A percentile compares a stretch with the other conserved stretches of the same genome.
phyloP scores from a whole-genome alignment of 2,797 vertebrate species.

The Pangasius larnaudii region DNA sequence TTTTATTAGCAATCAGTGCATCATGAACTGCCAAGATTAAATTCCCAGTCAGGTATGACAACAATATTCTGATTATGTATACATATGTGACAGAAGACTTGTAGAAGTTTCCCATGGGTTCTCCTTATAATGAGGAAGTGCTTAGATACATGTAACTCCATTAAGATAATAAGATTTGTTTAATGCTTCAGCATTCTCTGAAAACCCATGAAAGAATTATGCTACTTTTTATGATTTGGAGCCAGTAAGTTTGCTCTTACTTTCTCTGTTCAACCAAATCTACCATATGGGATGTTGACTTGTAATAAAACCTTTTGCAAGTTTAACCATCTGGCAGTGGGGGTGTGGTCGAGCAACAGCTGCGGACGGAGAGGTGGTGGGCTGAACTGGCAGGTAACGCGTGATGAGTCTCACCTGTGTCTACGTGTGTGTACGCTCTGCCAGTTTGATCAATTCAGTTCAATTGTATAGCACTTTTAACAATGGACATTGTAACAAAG shows the following conservation, averaged over 20 bases:
- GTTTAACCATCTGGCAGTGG: no score
- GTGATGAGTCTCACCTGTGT: not conserved
- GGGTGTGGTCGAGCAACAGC: not conserved
- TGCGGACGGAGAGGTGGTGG: not conserved
- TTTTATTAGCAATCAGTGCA: conserved; percentile 59
- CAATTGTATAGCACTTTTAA: no score
- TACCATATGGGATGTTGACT: conserved; percentile 34
- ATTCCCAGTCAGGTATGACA: not conserved
- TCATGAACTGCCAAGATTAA: not conserved
- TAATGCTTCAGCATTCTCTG: not conserved
- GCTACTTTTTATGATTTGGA: conserved; percentile 31
- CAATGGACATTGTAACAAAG: no score
- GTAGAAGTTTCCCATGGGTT: conserved; percentile 41
- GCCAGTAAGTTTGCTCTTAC: conserved; percentile 25
- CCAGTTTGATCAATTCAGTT: no score
- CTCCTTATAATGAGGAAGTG: conserved; percentile 34
- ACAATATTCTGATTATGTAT: conserved; percentile 30
- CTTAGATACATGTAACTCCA: conserved; percentile 36
- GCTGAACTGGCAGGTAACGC: not conserved
- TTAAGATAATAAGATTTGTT: not conserved
- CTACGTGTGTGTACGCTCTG: no score
- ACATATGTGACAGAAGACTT: conserved; percentile 37
- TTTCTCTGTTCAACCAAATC: conserved; percentile 23
- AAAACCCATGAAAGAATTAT: not conserved
- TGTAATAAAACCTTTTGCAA: conserved; percentile 44